Evolutionary conservation across 2,797 vertebrate species (phyloP).

Genomic region (Momotus momota): DNA sequence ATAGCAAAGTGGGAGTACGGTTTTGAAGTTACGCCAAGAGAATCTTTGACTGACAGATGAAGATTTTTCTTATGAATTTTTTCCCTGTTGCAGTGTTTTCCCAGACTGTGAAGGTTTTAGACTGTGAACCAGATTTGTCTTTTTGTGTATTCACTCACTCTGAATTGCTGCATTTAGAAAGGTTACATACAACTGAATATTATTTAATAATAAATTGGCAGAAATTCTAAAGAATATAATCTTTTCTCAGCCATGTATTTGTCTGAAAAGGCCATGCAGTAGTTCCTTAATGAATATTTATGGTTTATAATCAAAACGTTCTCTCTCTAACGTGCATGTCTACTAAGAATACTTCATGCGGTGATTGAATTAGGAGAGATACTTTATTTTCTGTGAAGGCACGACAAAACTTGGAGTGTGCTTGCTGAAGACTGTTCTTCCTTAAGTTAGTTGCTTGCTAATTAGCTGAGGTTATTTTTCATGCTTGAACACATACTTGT

Average conservation of each 20-base stretch:
- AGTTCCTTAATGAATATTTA: conserved; percentile 34
- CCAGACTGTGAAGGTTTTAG: conserved; percentile 50
- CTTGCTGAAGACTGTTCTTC: background rate
- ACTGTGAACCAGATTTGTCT: conserved; percentile 52
- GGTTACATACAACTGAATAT: background rate
- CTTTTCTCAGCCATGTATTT: conserved; percentile 11
- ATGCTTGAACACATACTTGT: background rate
- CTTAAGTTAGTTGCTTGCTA: conserved; percentile 15
- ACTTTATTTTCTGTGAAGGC: conserved; percentile 24
- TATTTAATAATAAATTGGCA: conserved; percentile 32
- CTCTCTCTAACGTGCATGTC: background rate
- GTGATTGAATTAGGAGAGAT: conserved; percentile 11
- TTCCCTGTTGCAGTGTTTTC: conserved; percentile 40
- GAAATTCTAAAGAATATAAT: background rate
- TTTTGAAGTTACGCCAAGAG: conserved; percentile 56
- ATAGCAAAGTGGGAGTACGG: conserved; percentile 54
- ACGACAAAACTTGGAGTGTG: background rate
- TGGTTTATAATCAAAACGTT: background rate
- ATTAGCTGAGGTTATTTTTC: conserved; percentile 34
- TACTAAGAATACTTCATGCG: background rate
- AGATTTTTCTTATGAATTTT: background rate
- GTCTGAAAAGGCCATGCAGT: background rate
- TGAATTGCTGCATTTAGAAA: conserved; percentile 42
- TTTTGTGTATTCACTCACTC: conserved; percentile 30
- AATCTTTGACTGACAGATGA: conserved; percentile 55